Percentiles rank a stretch among this genome's conserved stretches.
Evolutionary conservation across 2,888 invertebrate species (phyloP).

Genomic region (Lysandra bellargus): DNA sequence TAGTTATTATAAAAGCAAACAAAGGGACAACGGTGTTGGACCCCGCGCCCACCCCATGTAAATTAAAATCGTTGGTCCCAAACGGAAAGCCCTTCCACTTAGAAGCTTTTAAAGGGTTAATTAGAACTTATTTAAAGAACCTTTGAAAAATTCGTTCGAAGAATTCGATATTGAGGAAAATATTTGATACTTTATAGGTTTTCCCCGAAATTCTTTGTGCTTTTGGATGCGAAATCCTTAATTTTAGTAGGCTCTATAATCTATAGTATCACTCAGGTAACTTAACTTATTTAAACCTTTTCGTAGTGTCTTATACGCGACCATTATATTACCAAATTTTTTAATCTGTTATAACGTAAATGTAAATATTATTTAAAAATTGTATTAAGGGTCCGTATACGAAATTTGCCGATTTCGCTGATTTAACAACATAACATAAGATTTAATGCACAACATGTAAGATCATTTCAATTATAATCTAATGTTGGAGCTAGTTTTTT

Average conservation of each 20-base stretch:
- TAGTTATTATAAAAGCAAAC: slow-evolving; percentile 28
- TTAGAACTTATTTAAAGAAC: slow-evolving; percentile 42
- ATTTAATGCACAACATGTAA: too few relatives aligned
- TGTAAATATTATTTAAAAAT: too few relatives aligned
- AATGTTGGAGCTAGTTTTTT: too few relatives aligned
- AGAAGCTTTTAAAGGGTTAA: slow-evolving; percentile 42
- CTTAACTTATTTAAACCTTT: too few relatives aligned
- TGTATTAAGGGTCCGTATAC: too few relatives aligned
- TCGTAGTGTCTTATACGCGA: too few relatives aligned
- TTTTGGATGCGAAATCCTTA: neutral
- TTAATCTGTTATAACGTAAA: neutral
- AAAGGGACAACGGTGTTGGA: slow-evolving; percentile 33
- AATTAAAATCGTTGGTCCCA: slow-evolving; percentile 40
- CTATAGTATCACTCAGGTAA: neutral
- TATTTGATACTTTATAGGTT: slow-evolving; percentile 5
- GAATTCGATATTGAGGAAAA: slow-evolving; percentile 32
- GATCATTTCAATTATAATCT: too few relatives aligned
- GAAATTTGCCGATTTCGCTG: too few relatives aligned
- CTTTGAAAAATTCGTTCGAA: slow-evolving; percentile 38
- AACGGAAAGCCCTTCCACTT: slow-evolving; percentile 41
- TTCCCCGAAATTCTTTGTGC: neutral
- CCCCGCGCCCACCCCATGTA: slow-evolving; percentile 39
- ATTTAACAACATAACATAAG: too few relatives aligned
- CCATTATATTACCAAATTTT: neutral
- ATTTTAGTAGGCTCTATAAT: neutral